Evolutionary conservation across 2,888 invertebrate genomes (phyloP), one percentile per base, ranked within the genome.

Genomic region (Bibio marci): DNA sequence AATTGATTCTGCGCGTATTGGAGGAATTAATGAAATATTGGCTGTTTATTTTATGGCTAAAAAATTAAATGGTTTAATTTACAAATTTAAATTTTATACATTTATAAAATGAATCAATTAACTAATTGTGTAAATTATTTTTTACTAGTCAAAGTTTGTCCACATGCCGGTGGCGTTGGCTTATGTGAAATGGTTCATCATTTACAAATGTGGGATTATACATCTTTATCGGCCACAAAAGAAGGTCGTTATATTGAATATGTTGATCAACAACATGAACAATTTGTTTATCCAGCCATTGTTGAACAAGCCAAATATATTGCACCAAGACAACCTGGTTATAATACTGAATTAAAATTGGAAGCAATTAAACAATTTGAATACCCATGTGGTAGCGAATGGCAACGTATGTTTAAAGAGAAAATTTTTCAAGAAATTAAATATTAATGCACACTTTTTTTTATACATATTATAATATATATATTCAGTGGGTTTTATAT

Each of bases 101-200:
- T 30, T 30, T 30, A 30, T 30, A 30, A 11, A 11, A 6, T 30
- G 4, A 13, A 39, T 22, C 33, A 12, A 13, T 34, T 13, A 37
- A 8, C n/a, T 28, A 4, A n/a, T 13, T 12, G 18, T 6, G 19
- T 13, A n/a, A 30, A 30, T 6, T 7, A 30, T 30, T 33, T 17
- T 33, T 19, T 7, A 28, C 3, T 58, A 88, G 88, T 90, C 13
- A 86, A 86, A 52, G 86, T 92, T 2, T 90, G 88, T 55, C 91
- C 92, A 0, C 91, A 92, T 64, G 90, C 88, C 42, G 92, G 91
- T n/a, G 92, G 91, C 7, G 80, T 91, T 10, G 91, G 90, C 3
- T 69, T 92, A 3, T 91, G 91, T 53, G 91, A 91, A 65, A 81
- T 90, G 77, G 87, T 91, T 2, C 90, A 90, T 50, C 91, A 92